Percentiles rank a stretch among this genome's conserved stretches.
Evolutionary conservation across 1,140 invertebrate genomes (phyloP).

Genomic region (Meteorus sp.): DNA sequence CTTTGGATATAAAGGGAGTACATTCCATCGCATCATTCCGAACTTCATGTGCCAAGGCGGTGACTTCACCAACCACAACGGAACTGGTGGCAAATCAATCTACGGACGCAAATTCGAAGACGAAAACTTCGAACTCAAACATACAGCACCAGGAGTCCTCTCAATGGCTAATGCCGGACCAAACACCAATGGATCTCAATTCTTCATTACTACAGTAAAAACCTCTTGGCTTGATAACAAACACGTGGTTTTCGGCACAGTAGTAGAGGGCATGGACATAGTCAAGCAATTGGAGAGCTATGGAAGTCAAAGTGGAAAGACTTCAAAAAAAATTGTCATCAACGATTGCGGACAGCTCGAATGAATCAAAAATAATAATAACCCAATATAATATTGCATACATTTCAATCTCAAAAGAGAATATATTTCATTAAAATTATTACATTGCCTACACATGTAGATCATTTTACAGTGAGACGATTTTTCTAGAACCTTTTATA

Average conservation of each 20-base stretch:
- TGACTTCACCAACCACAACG: constrained; percentile 94
- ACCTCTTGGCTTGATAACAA: constrained; percentile 94
- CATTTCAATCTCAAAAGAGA: too few species aligned
- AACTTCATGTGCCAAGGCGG: constrained; percentile 98
- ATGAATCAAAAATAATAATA: too few species aligned
- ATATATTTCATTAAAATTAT: too few species aligned
- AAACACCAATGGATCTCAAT: constrained; percentile 96
- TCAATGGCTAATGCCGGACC: constrained; percentile 97
- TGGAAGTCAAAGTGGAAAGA: constrained; percentile 86
- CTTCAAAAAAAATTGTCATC: constrained; percentile 81
- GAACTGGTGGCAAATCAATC: constrained; percentile 95
- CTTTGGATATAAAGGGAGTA: constrained; percentile 90
- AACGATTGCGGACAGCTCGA: constrained; percentile 84
- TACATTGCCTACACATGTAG: too few species aligned
- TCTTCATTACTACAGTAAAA: constrained; percentile 95
- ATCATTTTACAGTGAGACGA: too few species aligned
- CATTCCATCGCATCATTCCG: constrained; percentile 95
- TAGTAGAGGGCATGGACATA: constrained; percentile 94
- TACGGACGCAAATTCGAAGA: constrained; percentile 95
- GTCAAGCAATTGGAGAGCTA: constrained; percentile 80
- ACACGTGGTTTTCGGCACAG: constrained; percentile 96
- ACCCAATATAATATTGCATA: too few species aligned
- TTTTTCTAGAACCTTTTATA: too few species aligned
- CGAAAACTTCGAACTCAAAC: constrained; percentile 94
- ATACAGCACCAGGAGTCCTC: constrained; percentile 86